These are phyloP conservation scores for Paramacrobiotus metropolitanus DNA, from an alignment of 1,140 invertebrate genomes.

Conservation along the genomic window DNA sequence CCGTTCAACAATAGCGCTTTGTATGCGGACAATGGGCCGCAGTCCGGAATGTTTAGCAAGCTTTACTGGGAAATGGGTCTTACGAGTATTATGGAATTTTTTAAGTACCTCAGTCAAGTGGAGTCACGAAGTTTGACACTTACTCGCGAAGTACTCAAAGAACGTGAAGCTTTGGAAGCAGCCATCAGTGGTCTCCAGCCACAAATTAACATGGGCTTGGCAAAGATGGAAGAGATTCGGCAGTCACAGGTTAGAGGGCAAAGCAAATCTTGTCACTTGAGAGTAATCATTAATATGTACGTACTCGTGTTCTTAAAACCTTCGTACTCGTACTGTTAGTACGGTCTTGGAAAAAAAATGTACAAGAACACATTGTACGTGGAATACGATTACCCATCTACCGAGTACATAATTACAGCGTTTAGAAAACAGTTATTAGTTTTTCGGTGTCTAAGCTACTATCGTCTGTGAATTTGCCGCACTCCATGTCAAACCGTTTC, in stretches of 20 bases:
- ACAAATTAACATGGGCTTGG: not conserved
- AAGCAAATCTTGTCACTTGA: constrained; percentile 5
- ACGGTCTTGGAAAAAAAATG: too few relatives aligned
- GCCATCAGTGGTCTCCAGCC: not conserved
- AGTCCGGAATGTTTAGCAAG: not conserved
- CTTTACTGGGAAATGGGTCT: not conserved
- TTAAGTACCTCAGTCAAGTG: not conserved
- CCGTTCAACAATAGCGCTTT: constrained; percentile 1
- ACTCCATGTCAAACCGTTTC: too few relatives aligned
- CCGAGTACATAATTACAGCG: too few relatives aligned
- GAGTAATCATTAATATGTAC: too few relatives aligned
- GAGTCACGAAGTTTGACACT: not conserved
- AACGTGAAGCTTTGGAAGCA: not conserved
- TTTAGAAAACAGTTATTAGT: too few relatives aligned
- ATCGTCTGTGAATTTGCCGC: too few relatives aligned
- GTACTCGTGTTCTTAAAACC: too few relatives aligned
- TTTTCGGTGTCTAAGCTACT: too few relatives aligned
- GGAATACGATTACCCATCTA: too few relatives aligned
- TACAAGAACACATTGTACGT: too few relatives aligned
- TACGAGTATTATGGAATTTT: not conserved
- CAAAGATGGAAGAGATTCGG: not conserved
- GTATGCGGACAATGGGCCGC: not conserved
- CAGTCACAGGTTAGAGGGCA: not conserved
- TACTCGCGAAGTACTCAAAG: not conserved
- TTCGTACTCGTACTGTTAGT: too few relatives aligned